Evolutionary conservation across 2,797 vertebrate species (phyloP).

Genomic region (Adrianichthys oophorus): DNA sequence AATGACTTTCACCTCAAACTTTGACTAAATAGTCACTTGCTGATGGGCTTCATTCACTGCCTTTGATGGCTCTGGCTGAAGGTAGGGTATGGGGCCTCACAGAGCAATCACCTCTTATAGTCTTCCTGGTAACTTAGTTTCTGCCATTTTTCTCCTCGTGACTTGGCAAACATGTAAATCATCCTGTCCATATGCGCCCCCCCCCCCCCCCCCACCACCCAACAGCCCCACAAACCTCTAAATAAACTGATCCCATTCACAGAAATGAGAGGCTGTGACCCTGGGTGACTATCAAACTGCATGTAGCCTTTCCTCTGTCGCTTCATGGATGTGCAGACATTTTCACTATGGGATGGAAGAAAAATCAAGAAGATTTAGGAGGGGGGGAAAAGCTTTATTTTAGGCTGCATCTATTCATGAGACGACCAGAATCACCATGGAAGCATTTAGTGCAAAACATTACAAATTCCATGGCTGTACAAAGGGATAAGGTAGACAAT

Average conservation of each 20-base stretch:
- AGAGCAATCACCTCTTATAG: slow-evolving; percentile 57
- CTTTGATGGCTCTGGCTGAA: slow-evolving; percentile 22
- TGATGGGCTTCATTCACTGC: slow-evolving; percentile 46
- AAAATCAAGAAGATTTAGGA: slow-evolving; percentile 1
- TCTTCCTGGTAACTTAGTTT: slow-evolving; percentile 49
- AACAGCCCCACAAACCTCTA: slow-evolving; percentile 53
- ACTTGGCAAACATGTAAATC: slow-evolving; percentile 77
- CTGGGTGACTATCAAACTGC: slow-evolving; percentile 67
- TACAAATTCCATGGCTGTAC: slow-evolving; percentile 35
- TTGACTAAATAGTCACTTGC: slow-evolving; percentile 12
- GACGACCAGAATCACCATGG: slow-evolving; percentile 50
- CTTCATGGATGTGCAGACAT: slow-evolving; percentile 57
- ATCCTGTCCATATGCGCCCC: slow-evolving; percentile 65
- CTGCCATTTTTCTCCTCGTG: slow-evolving; percentile 42
- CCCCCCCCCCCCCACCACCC: slow-evolving; percentile 33
- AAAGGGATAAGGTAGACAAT: slow-evolving; percentile 49
- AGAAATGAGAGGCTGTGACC: slow-evolving; percentile 73
- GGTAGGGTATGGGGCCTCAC: slow-evolving; percentile 27
- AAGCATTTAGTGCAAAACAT: slow-evolving; percentile 46
- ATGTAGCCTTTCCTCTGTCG: slow-evolving; percentile 66
- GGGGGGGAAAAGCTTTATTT: slow-evolving; percentile 24
- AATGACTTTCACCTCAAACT: slow-evolving; percentile 18
- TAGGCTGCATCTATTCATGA: slow-evolving; percentile 46
- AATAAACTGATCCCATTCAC: slow-evolving; percentile 68
- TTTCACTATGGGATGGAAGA: slow-evolving; percentile 47